Evolutionary conservation across 2,113 vertebrate genomes (phyloP).

Genomic region (Phyllostomus hastatus): DNA sequence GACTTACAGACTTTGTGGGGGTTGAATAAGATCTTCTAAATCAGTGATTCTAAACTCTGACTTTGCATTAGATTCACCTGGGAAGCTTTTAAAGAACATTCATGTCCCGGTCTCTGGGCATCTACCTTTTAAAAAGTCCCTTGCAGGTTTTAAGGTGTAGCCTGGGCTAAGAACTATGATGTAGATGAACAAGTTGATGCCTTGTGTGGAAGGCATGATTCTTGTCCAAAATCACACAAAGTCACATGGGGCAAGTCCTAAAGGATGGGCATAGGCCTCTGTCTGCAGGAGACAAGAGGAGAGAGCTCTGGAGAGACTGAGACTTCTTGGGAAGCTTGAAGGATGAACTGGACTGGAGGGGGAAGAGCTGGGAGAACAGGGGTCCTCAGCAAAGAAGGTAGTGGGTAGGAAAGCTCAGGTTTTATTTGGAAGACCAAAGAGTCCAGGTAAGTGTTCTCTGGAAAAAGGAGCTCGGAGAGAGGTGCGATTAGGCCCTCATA

Average conservation of each 20-base stretch:
- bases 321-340: neutral
- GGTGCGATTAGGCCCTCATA: neutral
- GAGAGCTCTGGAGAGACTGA: neutral
- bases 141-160: neutral
- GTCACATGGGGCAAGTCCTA: neutral
- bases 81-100: neutral
- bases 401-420: neutral
- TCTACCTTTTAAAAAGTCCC: neutral
- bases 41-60: neutral
- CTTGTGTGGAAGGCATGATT: neutral
- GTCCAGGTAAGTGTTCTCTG: neutral
- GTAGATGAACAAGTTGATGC: neutral
- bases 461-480: neutral
- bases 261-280: neutral
- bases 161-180: neutral
- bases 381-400: neutral
- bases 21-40: neutral
- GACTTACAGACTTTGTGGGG: no score
- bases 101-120: neutral
- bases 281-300: neutral
- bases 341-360: neutral
- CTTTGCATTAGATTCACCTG: neutral
- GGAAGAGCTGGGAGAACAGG: neutral
- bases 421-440: neutral
- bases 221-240: neutral